A percentile compares a stretch with the other conserved stretches of the same genome.
phyloP scores from a whole-genome alignment of 2,888 invertebrate genomes.

The Stenurella melanura region DNA sequence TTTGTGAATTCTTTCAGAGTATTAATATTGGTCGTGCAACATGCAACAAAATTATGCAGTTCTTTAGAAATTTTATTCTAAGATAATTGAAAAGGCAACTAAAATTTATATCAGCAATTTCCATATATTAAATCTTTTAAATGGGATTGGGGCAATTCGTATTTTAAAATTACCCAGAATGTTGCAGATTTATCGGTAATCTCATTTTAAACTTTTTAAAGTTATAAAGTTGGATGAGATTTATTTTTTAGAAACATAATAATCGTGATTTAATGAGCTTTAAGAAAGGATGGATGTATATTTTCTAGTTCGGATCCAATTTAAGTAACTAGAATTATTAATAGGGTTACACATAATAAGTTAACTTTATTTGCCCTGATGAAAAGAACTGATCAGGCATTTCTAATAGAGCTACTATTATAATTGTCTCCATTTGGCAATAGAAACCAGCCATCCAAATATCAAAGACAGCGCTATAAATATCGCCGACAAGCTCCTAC shows the following conservation, averaged over 20 bases:
- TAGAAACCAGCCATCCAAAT: no score
- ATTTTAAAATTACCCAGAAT: slow-evolving; percentile 46
- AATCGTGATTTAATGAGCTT: slow-evolving; percentile 13
- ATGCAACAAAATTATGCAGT: slow-evolving; percentile 38
- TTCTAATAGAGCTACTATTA: no score
- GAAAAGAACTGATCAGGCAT: neutral
- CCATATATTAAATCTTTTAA: slow-evolving; percentile 47
- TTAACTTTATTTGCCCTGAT: neutral
- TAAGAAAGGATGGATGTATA: neutral
- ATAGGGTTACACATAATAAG: neutral
- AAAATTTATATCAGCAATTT: slow-evolving; percentile 46
- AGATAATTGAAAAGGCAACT: slow-evolving; percentile 46
- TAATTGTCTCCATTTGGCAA: no score
- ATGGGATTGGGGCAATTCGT: slow-evolving; percentile 35
- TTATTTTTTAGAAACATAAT: slow-evolving; percentile 10
- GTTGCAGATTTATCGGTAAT: slow-evolving; percentile 43
- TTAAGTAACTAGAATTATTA: neutral
- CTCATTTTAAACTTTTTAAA: slow-evolving; percentile 26
- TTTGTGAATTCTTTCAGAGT: slow-evolving; percentile 15
- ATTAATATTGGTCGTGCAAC: slow-evolving; percentile 22
- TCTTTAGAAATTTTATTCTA: slow-evolving; percentile 40
- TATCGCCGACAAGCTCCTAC: no score
- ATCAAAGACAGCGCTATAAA: no score
- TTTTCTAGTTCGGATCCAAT: neutral
- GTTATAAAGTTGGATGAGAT: slow-evolving; percentile 13